A percentile compares a stretch with the other conserved stretches of the same genome.
These are phyloP conservation scores for Xerus inauris DNA, from an alignment of 2,113 vertebrate genomes.

Conservation along the genomic window DNA sequence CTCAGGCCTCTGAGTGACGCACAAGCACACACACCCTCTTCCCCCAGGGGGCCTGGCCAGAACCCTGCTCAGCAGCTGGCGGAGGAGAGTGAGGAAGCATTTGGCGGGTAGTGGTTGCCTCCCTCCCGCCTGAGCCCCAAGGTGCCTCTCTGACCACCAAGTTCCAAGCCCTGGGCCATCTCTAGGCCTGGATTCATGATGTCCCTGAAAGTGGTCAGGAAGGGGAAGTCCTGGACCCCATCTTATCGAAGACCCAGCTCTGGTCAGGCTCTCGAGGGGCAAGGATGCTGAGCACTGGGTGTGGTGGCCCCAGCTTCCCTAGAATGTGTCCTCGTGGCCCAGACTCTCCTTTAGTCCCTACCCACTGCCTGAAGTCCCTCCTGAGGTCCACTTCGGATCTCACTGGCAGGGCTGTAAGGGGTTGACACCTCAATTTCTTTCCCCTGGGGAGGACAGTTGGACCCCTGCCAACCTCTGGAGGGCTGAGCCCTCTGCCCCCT, in stretches of 20 bases:
- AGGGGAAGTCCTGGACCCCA: not conserved
- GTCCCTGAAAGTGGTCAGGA: not conserved
- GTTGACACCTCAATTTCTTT: not conserved
- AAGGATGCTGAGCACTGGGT: fast-evolving
- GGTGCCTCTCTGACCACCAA: not conserved
- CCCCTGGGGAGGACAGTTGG: not conserved
- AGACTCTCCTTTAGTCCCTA: not conserved
- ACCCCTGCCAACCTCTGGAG: not conserved
- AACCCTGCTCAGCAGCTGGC: not conserved
- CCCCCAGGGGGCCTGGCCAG: not conserved
- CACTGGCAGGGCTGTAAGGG: not conserved
- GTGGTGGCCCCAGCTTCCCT: not conserved
- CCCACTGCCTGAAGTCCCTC: not conserved
- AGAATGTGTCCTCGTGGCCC: not conserved
- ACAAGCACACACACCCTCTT: not conserved
- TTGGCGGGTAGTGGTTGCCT: not conserved
- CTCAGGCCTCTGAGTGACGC: not conserved
- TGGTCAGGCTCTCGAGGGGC: not conserved
- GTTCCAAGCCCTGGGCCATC: not conserved
- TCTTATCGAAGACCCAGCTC: not conserved
- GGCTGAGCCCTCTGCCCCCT: not conserved
- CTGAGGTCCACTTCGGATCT: not conserved
- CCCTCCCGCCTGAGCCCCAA: not conserved
- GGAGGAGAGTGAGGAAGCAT: not conserved
- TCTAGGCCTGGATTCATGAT: not conserved